phyloP scores from a whole-genome alignment of 2,113 vertebrate genomes.

The Nothocercus julius region DNA sequence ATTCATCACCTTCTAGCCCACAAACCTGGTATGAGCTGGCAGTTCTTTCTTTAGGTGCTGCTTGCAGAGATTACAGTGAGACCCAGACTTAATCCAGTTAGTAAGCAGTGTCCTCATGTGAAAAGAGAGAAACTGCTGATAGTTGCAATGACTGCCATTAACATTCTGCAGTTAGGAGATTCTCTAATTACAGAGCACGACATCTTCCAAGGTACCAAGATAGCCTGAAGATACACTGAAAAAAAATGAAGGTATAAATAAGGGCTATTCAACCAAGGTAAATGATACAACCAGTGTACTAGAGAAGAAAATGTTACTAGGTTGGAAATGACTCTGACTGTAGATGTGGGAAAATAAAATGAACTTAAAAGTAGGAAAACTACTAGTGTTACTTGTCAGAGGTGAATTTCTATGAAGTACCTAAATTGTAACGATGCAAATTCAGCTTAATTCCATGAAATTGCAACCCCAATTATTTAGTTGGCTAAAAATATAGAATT shows the following conservation, averaged over 20 bases:
- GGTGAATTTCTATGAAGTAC: background rate
- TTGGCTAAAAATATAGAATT: background rate
- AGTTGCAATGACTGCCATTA: conserved; percentile 53
- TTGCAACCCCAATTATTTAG: background rate
- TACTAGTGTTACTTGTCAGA: background rate
- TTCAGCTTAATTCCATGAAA: background rate
- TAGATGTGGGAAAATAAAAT: background rate
- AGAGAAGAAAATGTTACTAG: background rate
- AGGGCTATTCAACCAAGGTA: background rate
- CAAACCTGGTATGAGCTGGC: conserved; percentile 59
- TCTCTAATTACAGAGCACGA: conserved; percentile 62
- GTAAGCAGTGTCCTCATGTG: conserved; percentile 52
- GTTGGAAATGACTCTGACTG: background rate
- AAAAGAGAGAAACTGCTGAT: conserved; percentile 73
- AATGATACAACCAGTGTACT: background rate
- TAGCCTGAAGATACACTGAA: background rate
- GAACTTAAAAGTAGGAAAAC: background rate
- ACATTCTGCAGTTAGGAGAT: conserved; percentile 37
- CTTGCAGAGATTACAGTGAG: conserved; percentile 60
- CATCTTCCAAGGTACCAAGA: background rate
- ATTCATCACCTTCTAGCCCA: conserved; percentile 53
- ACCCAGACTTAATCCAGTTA: conserved; percentile 76
- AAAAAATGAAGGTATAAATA: background rate
- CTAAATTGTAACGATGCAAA: background rate
- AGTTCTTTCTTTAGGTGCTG: conserved; percentile 55